phyloP scores from a whole-genome alignment of 2,797 vertebrate genomes.

The Syndactyla subalaris region DNA sequence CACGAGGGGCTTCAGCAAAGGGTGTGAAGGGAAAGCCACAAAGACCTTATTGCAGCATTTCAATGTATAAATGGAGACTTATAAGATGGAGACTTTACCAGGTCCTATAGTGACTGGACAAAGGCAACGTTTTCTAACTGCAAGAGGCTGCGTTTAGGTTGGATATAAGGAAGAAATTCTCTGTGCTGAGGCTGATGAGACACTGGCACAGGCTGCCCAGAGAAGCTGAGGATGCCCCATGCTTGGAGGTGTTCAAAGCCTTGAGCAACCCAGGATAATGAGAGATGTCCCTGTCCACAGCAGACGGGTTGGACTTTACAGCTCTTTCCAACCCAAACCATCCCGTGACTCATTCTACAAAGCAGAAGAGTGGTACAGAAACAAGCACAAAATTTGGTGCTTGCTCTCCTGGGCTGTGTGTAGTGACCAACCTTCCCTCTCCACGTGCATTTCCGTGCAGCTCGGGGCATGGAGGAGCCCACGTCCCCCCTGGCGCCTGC shows the following conservation, averaged over 20 bases:
- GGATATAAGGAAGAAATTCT: background rate
- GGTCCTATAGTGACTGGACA: background rate
- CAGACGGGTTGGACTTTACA: background rate
- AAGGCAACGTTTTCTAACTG: background rate
- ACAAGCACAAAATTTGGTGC: background rate
- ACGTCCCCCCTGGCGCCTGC: background rate
- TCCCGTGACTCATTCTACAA: background rate
- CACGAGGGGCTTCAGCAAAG: accelerated
- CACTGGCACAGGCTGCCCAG: background rate
- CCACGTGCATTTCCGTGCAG: accelerated
- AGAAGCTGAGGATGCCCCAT: background rate
- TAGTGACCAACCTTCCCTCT: background rate
- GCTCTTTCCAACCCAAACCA: background rate
- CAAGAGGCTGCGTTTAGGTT: background rate
- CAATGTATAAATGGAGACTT: background rate
- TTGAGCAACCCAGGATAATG: accelerated
- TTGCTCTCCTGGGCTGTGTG: background rate
- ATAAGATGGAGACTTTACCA: background rate
- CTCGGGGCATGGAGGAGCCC: background rate
- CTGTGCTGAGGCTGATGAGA: background rate
- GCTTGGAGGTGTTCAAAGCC: background rate
- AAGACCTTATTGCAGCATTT: background rate
- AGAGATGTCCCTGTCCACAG: background rate
- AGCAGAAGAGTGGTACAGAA: background rate
- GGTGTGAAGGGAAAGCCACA: background rate